Base-by-base conservation (phyloP, 2,113 vertebrate genomes). In the Mustela nigripes region DNA sequence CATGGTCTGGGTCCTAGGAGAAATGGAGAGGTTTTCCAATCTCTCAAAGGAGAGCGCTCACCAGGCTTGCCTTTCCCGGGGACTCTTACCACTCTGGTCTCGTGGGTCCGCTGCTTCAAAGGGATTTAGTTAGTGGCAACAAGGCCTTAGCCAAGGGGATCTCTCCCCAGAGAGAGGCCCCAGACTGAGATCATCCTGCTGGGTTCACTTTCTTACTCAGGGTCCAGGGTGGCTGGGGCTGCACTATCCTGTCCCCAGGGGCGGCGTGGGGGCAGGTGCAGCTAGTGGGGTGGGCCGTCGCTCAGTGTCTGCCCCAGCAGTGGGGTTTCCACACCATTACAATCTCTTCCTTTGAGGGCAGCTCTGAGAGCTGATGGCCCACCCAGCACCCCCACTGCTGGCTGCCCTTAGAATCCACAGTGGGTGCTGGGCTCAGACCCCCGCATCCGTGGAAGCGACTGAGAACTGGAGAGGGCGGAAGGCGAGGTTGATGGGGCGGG, bases 1-100 rank as follows among this genome's bases (percentile, higher is more conserved):
- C 48, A 56, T 81, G 81, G 73, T 60, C 63, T 48, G 33, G 33
- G 28, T 48, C 90, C 60, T 79, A 45, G 83, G 87, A 89, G 65
- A 93, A 86, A 48, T 63, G 33, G 42, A 76, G n/a, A 8, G 63
- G 22, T 62, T 45, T n/a, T 93, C 63, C 26, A 19, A 50, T 15
- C 78, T 93, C 69, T 83, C 36, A 4, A 4, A 53, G 36, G 81
- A 88, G 45, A 65, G 60, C 8, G 31, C 89, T 62, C 15, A 18
- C 33, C 2, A 4, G 26, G 62, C 62, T 81, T 11, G 21, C 74
- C 36, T 80, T 79, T 91, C 71, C 76, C 48, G 11, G 39, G 50
- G 33, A 39, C 31, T 33, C 21, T 53, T 31, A 42, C 33, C 60
- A 67, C 62, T 74, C 2, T 11, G 71, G 7, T 89, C 83, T 50